Conservation (phyloP, 2,888 invertebrate species). For the Creontiades dilutus region DNA sequence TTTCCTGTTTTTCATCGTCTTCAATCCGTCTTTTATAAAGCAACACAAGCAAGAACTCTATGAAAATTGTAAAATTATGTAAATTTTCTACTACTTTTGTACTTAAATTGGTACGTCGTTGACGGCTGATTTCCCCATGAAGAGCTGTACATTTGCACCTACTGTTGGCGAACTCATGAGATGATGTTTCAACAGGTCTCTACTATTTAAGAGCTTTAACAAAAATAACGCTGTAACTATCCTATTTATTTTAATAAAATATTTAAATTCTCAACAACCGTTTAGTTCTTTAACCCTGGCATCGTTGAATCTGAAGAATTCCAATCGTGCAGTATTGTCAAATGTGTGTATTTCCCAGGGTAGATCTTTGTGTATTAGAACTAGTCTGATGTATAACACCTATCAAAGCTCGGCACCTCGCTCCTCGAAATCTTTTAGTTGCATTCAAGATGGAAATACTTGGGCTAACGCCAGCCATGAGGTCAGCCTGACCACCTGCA, state of each 20-base stretch:
- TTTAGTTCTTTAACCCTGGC: neutral
- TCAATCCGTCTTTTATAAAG: neutral
- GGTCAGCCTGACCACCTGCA: too few relatives aligned
- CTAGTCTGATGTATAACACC: too few relatives aligned
- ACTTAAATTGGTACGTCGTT: constrained; percentile 29
- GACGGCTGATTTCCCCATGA: neutral
- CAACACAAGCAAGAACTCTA: neutral
- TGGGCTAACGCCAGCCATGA: too few relatives aligned
- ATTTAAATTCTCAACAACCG: neutral
- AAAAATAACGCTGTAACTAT: constrained; percentile 1
- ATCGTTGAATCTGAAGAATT: too few relatives aligned
- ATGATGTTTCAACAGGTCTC: neutral
- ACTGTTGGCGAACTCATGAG: neutral
- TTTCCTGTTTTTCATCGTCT: neutral
- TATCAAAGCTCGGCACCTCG: too few relatives aligned
- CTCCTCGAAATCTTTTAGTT: too few relatives aligned
- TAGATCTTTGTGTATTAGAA: too few relatives aligned
- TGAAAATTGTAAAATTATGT: neutral
- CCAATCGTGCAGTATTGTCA: too few relatives aligned
- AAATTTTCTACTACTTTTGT: constrained; percentile 15
- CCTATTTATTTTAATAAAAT: constrained; percentile 58
- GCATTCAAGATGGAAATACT: too few relatives aligned
- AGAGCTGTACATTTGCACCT: neutral
- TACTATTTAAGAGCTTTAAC: constrained; percentile 33
- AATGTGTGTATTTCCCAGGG: too few relatives aligned